Conservation (phyloP, 2,888 invertebrate species). For the Hermodice carunculata region DNA sequence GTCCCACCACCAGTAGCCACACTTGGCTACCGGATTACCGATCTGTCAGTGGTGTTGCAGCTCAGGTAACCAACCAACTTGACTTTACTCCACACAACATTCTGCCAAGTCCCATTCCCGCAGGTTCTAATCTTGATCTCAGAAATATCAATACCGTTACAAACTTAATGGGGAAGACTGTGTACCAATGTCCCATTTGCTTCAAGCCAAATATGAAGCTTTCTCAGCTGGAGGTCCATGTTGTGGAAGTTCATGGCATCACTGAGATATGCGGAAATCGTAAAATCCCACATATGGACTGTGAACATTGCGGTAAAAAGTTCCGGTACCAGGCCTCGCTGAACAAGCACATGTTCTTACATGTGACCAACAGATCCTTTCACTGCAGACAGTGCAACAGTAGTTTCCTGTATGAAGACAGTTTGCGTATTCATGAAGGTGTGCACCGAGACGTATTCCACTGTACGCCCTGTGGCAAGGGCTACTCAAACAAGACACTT, state of each 20-base stretch:
- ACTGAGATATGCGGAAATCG: slow-evolving; percentile 14
- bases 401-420: slow-evolving; percentile 28
- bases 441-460: slow-evolving; percentile 21
- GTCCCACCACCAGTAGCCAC: too few relatives aligned
- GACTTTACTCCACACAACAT: too few relatives aligned
- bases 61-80: too few relatives aligned
- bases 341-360: slow-evolving; percentile 30
- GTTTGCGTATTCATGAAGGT: slow-evolving; percentile 27
- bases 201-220: too few relatives aligned
- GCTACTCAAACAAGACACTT: slow-evolving; percentile 23
- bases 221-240: slow-evolving; percentile 25
- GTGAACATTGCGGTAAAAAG: slow-evolving; percentile 26
- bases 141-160: slow-evolving; percentile 1
- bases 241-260: slow-evolving; percentile 27
- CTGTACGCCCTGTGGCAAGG: slow-evolving; percentile 28
- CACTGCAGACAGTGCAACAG: slow-evolving; percentile 27
- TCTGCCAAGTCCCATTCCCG: too few relatives aligned
- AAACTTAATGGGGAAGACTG: slow-evolving; percentile 16
- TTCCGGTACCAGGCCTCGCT: slow-evolving; percentile 33
- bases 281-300: slow-evolving; percentile 24
- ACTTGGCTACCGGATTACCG: too few relatives aligned
- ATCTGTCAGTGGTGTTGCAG: too few relatives aligned
- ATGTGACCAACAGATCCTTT: slow-evolving; percentile 18
- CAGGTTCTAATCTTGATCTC: too few relatives aligned
- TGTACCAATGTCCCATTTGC: not conserved